Evolutionary conservation across 2,888 invertebrate genomes (phyloP).

Genomic region (Noctua janthina): DNA sequence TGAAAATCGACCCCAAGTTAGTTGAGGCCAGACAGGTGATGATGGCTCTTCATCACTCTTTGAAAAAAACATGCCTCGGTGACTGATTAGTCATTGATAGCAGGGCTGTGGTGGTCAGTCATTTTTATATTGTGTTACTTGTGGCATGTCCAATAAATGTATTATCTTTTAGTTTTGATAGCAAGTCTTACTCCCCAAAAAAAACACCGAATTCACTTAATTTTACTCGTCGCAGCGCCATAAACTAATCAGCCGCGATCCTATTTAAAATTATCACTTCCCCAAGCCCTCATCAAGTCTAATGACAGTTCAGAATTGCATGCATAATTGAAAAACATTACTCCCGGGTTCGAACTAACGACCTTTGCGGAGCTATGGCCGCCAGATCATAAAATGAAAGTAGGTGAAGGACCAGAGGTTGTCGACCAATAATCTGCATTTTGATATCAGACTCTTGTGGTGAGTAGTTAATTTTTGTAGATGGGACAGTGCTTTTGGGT

Average conservation of each 20-base stretch:
- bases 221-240: background rate
- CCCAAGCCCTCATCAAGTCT: constrained; percentile 35
- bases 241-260: constrained; percentile 29
- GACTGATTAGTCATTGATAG: no score
- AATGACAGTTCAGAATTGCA: constrained; percentile 57
- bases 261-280: constrained; percentile 38
- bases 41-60: no score
- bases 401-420: constrained; percentile 56
- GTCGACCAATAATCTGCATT: constrained; percentile 67
- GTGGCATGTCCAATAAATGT: background rate
- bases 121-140: background rate
- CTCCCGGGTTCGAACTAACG: constrained; percentile 59
- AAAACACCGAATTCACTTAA: background rate
- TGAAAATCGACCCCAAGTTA: no score
- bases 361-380: constrained; percentile 44
- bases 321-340: constrained; percentile 62
- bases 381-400: constrained; percentile 58
- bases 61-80: no score
- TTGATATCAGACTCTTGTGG: constrained; percentile 56
- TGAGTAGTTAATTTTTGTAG: constrained; percentile 45
- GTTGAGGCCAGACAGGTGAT: no score
- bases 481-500: constrained; percentile 21
- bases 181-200: background rate
- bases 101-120: no score
- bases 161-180: background rate